Base-by-base conservation (phyloP, 2,113 vertebrate species). In the Pycnonotus jocosus region DNA sequence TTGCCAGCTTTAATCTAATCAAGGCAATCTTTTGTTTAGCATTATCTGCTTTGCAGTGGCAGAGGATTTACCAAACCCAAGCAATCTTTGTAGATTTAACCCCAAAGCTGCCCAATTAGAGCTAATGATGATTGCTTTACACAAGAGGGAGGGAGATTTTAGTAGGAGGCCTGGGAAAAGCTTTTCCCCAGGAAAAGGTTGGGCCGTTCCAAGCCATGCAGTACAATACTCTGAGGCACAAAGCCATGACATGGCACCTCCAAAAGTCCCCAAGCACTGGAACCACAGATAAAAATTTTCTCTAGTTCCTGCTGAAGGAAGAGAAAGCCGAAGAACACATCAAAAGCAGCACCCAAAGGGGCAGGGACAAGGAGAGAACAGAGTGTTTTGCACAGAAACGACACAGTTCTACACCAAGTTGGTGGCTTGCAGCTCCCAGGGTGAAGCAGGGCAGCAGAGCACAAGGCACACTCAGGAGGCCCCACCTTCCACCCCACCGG, bases 1-100 rank as follows among this genome's bases (percentile, higher is more conserved):
- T 94, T 94, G 93, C 93, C 92, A 95, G 81, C 64, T 90, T 92
- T 95, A 96, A 97, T 95, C 80, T 92, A 94, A 97, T 96, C 90
- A 90, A 94, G 57, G 19, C 65, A 56, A 96, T 96, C 88, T 96
- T 90, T 93, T 93, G 88, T 92, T 96, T 96, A 95, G 44, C 86
- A 77, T 95, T 93, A 96, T 96, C 93, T 90, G 81, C 90, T 96
- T 96, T 95, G 88, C 10, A 6, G 80, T 94, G 95, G 92, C 95
- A 96, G 92, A 93, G 90, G 80, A 94, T 96, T 96, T 96, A 96
- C 90, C 88, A 96, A 96, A 96, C 73, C 53, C 79, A 88, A 88
- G 90, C 65, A 92, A 88, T 94, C 90, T 93, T 93, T 60, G 69
- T 76, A 88, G 86, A 91, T 94, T 96, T 95, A 96, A 90, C 85